Conservation (phyloP, 1,140 invertebrate genomes). For the Drosophila neocordata region DNA sequence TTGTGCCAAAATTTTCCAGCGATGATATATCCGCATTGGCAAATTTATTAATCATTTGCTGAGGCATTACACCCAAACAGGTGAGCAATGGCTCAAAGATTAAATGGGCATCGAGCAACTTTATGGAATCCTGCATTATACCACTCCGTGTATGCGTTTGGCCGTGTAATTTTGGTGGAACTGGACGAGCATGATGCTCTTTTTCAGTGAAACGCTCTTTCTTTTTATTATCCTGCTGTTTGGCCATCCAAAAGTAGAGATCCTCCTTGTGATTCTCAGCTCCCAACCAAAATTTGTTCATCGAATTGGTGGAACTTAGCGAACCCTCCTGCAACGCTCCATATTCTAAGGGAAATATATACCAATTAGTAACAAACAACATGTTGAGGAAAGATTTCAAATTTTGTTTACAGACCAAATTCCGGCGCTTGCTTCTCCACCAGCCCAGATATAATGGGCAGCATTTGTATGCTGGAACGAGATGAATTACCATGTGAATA, state of each 20-base stretch:
- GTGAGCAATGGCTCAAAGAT: slow-evolving; percentile 95
- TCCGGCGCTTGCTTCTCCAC: slow-evolving; percentile 81
- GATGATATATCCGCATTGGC: slow-evolving; percentile 84
- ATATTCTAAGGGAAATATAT: slow-evolving; percentile 84
- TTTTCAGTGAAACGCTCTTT: slow-evolving; percentile 69
- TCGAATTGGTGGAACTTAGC: slow-evolving; percentile 83
- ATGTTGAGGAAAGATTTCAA: not conserved
- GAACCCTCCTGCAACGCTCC: slow-evolving; percentile 89
- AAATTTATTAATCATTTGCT: slow-evolving; percentile 89
- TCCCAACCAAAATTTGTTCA: slow-evolving; percentile 84
- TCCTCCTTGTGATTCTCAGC: slow-evolving; percentile 88
- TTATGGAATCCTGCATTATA: slow-evolving; percentile 91
- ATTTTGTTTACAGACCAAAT: slow-evolving; percentile 56
- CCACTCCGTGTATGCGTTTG: slow-evolving; percentile 56
- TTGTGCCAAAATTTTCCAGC: slow-evolving; percentile 94
- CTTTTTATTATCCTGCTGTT: slow-evolving; percentile 89
- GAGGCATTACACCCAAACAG: slow-evolving; percentile 92
- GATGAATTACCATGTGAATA: slow-evolving; percentile 82
- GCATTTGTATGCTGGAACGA: slow-evolving; percentile 82
- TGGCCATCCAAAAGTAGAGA: slow-evolving; percentile 97
- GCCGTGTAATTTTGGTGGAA: slow-evolving; percentile 58
- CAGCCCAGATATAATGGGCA: slow-evolving; percentile 81
- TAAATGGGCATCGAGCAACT: slow-evolving; percentile 94
- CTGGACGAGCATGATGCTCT: slow-evolving; percentile 59
- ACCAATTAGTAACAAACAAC: not conserved